These are phyloP conservation scores for Parnassius apollo DNA, from an alignment of 2,888 invertebrate genomes.

Conservation along the genomic window DNA sequence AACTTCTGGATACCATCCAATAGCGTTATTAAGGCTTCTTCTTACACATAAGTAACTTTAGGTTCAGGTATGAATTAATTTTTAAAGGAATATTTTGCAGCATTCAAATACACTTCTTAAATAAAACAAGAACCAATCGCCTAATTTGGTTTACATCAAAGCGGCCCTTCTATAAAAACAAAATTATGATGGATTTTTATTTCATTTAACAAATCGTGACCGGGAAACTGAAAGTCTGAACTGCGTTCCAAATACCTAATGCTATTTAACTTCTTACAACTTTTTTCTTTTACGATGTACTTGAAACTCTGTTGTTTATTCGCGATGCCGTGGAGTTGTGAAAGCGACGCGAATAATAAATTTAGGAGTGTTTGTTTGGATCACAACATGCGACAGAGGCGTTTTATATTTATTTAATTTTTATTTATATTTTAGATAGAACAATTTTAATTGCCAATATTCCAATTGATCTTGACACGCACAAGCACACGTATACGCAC, in stretches of 20 bases:
- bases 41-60: constrained; percentile 5
- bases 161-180: constrained; percentile 9
- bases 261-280: constrained; percentile 49
- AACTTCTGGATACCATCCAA: constrained; percentile 23
- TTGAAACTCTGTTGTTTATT: constrained; percentile 43
- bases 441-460: no score
- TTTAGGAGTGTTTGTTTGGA: constrained; percentile 46
- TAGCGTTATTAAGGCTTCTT: constrained; percentile 12
- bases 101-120: not conserved
- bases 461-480: no score
- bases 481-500: no score
- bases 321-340: constrained; percentile 33
- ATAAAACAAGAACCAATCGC: not conserved
- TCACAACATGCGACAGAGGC: constrained; percentile 39
- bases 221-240: constrained; percentile 43
- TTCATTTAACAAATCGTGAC: constrained; percentile 60
- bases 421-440: not conserved
- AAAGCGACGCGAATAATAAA: constrained; percentile 41
- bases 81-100: no score
- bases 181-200: constrained; percentile 57
- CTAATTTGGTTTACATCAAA: constrained; percentile 4
- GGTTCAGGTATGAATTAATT: not conserved
- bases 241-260: constrained; percentile 57
- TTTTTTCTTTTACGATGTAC: constrained; percentile 53
- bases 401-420: constrained; percentile 34